Conservation (phyloP, 2,797 vertebrate species). For the Falco biarmicus region DNA sequence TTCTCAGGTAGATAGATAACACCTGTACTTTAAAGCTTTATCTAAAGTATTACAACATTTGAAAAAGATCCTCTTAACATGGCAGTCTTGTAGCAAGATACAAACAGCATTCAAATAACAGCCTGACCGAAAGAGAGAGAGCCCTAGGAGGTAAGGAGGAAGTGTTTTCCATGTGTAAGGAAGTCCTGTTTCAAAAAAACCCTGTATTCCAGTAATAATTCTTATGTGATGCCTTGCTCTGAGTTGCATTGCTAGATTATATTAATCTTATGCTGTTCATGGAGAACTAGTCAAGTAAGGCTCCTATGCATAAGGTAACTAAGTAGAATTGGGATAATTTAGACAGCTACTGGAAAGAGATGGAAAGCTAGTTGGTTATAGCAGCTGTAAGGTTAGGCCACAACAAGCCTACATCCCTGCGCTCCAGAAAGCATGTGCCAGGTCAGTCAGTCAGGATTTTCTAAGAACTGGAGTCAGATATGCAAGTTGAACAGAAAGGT, state of each 20-base stretch:
- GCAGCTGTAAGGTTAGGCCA: background rate
- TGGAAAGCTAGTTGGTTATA: background rate
- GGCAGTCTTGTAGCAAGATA: background rate
- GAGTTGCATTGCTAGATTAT: background rate
- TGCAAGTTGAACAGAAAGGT: background rate
- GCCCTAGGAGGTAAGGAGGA: background rate
- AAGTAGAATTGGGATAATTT: background rate
- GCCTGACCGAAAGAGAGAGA: background rate
- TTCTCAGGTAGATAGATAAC: conserved; percentile 7
- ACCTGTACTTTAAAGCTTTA: background rate
- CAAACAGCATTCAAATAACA: background rate
- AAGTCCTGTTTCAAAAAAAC: background rate
- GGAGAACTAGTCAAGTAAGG: background rate
- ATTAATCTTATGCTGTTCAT: background rate
- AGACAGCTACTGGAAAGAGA: background rate
- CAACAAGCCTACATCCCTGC: background rate
- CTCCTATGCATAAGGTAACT: background rate
- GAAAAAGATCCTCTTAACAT: background rate
- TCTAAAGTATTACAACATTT: background rate
- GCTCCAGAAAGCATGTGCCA: background rate
- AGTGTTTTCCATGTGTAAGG: background rate
- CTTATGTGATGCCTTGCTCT: background rate
- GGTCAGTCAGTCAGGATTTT: background rate
- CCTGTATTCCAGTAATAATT: background rate
- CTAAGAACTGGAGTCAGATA: background rate